Conservation (phyloP, 2,113 vertebrate genomes). For the Heptranchias perlo region DNA sequence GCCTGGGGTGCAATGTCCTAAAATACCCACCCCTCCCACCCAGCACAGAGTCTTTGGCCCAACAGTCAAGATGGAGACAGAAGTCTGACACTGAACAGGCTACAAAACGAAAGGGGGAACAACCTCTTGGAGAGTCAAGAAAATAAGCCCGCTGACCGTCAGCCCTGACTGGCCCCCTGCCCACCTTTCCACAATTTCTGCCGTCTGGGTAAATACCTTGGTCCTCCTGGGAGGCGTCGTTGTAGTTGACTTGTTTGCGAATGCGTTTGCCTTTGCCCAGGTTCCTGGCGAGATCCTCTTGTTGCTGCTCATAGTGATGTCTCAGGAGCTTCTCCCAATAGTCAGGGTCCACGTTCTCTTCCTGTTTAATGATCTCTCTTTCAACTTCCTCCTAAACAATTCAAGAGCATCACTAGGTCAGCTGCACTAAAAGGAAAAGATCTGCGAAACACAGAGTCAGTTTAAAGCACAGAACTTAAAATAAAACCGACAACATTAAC, state of each 20-base stretch:
- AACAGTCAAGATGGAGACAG: neutral
- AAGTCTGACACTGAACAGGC: neutral
- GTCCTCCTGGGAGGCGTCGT: slow-evolving; percentile 92
- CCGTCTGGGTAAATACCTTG: slow-evolving; percentile 66
- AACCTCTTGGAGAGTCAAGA: neutral
- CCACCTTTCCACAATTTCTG: neutral
- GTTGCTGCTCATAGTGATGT: slow-evolving; percentile 97
- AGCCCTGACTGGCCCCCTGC: neutral
- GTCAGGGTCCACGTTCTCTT: slow-evolving; percentile 96
- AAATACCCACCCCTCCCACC: neutral
- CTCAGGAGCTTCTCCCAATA: slow-evolving; percentile 97
- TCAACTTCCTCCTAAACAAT: slow-evolving; percentile 84
- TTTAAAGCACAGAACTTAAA: neutral
- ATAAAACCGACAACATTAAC: neutral
- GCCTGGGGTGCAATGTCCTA: neutral
- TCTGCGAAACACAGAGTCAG: neutral
- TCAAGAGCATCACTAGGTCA: neutral
- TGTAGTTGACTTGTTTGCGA: slow-evolving; percentile 99
- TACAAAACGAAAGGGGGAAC: neutral
- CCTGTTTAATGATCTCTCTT: slow-evolving; percentile 96
- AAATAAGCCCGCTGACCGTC: neutral
- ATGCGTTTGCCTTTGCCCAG: slow-evolving; percentile 92
- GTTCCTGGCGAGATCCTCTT: slow-evolving; percentile 91
- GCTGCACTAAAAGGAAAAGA: neutral
- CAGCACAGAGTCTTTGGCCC: neutral